These are phyloP conservation scores for Schizopygopsis malacanthus DNA, from an alignment of 2,797 vertebrate species.

Conservation along the genomic window DNA sequence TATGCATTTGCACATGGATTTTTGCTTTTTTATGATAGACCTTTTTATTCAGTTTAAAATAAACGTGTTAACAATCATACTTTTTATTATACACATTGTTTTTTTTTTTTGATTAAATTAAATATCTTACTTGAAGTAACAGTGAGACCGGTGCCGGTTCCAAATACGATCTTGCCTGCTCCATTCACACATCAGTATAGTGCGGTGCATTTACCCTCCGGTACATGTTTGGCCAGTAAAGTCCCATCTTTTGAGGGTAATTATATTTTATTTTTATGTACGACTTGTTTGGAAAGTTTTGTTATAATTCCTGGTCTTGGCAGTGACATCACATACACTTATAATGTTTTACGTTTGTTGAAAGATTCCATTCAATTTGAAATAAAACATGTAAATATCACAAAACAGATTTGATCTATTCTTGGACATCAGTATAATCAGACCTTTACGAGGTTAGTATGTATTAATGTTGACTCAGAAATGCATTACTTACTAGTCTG, in stretches of 20 bases:
- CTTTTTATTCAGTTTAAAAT: background rate
- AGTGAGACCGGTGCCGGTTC: constrained; percentile 68
- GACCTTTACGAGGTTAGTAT: background rate
- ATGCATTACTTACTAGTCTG: constrained; percentile 12
- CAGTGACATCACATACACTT: background rate
- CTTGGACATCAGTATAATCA: background rate
- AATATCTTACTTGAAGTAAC: constrained; percentile 52
- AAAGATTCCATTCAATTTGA: background rate
- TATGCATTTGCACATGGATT: background rate
- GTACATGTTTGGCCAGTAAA: background rate
- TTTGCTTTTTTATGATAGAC: background rate
- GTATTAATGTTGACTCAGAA: background rate
- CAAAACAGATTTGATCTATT: background rate
- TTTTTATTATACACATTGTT: background rate
- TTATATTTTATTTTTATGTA: background rate
- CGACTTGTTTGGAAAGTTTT: background rate
- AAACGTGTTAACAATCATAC: background rate
- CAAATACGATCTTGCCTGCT: constrained; percentile 50
- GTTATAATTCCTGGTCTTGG: background rate
- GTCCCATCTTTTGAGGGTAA: background rate
- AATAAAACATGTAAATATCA: background rate
- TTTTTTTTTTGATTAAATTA: background rate
- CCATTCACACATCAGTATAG: constrained; percentile 41
- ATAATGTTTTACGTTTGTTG: background rate
- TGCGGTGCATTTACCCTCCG: background rate